Conservation (phyloP, 1,140 invertebrate species). For the roundworm (Caenorhabditis elegans) region DNA sequence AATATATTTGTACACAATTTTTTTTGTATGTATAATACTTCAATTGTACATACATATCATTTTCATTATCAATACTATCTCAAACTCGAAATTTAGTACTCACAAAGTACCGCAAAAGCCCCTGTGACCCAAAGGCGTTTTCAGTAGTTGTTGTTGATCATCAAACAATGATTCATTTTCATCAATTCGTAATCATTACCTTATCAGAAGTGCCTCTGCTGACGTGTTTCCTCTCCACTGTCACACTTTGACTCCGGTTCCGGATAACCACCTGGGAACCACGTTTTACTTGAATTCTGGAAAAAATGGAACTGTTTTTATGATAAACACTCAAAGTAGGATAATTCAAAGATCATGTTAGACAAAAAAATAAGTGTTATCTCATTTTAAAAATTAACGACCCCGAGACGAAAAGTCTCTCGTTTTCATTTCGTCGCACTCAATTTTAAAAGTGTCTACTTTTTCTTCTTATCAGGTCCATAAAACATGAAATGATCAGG, state of each 20-base stretch:
- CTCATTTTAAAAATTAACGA: not conserved
- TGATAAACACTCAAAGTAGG: no score
- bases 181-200: not conserved
- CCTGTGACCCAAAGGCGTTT: not conserved
- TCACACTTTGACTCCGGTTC: constrained; percentile 16
- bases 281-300: constrained; percentile 22
- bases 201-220: constrained; percentile 19
- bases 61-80: not conserved
- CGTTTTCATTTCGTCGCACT: not conserved
- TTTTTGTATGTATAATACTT: no score
- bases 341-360: not conserved
- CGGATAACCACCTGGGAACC: constrained; percentile 1
- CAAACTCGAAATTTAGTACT: not conserved
- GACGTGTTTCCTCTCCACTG: constrained; percentile 8
- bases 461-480: not conserved
- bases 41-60: no score
- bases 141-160: not conserved
- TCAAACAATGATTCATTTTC: not conserved
- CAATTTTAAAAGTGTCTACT: not conserved
- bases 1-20: no score
- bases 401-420: not conserved
- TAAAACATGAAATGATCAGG: not conserved
- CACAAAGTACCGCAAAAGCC: not conserved
- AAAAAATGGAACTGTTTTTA: not conserved
- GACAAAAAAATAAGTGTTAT: not conserved